phyloP scores from a whole-genome alignment of 1,140 invertebrate genomes.

The Stenopsyche tienmushanensis region DNA sequence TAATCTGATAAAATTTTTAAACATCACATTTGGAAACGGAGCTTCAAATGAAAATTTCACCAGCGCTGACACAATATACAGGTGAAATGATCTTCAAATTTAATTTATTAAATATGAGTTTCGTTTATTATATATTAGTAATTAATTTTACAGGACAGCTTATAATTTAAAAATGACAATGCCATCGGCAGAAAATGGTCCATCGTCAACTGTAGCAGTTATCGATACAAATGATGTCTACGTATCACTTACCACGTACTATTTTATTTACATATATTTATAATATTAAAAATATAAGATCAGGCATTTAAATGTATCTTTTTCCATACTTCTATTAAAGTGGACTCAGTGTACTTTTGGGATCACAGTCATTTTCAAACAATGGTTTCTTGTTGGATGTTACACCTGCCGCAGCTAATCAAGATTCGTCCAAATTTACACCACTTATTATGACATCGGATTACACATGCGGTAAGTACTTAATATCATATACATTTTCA shows the following conservation, averaged over 20 bases:
- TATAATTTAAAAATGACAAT: constrained; percentile 23
- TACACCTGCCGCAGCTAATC: constrained; percentile 3
- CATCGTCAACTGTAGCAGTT: constrained; percentile 61
- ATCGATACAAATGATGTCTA: constrained; percentile 69
- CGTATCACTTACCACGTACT: constrained; percentile 70
- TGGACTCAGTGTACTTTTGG: constrained; percentile 56
- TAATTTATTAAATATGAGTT: neutral
- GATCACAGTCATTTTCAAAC: constrained; percentile 53
- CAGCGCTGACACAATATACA: constrained; percentile 55
- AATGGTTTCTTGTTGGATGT: constrained; percentile 52
- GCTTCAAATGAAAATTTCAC: constrained; percentile 21
- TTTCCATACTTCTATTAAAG: constrained; percentile 46
- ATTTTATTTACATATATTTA: constrained; percentile 37
- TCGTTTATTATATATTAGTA: neutral
- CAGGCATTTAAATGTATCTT: too few species aligned
- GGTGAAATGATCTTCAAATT: constrained; percentile 36
- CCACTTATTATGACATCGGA: constrained; percentile 36
- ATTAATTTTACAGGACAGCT: constrained; percentile 29
- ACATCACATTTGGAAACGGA: neutral
- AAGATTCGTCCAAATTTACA: constrained; percentile 14
- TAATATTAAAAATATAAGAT: neutral
- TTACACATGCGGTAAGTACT: constrained; percentile 36
- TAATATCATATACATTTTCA: too few species aligned
- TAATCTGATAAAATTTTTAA: constrained; percentile 36
- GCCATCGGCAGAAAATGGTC: constrained; percentile 44